These are phyloP conservation scores for Anguilla obscura DNA, from an alignment of 2,797 vertebrate genomes.

Conservation along the genomic window DNA sequence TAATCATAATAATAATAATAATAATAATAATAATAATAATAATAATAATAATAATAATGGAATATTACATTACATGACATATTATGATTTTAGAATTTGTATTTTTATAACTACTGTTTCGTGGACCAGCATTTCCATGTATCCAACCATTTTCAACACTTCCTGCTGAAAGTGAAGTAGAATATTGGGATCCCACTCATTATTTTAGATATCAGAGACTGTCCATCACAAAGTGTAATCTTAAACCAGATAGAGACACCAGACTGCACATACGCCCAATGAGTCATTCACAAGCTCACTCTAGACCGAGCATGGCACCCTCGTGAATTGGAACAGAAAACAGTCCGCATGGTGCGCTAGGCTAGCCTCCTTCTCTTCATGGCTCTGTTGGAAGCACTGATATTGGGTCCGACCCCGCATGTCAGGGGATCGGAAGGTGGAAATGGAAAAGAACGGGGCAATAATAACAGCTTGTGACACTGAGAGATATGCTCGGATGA, in stretches of 20 bases:
- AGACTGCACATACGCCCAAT: not conserved
- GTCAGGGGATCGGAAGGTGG: constrained; percentile 4
- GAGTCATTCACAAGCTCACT: not conserved
- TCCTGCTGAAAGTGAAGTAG: not conserved
- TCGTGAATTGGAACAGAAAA: constrained; percentile 10
- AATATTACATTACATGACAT: too few species aligned
- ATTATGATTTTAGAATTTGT: not conserved
- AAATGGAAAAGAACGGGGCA: constrained; percentile 18
- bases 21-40: too few species aligned
- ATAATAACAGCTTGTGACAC: constrained; percentile 20
- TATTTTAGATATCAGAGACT: not conserved
- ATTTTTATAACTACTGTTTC: not conserved
- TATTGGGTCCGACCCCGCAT: constrained; percentile 14
- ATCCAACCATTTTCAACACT: not conserved
- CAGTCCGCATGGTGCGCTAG: not conserved
- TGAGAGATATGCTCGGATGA: constrained; percentile 16
- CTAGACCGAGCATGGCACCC: not conserved
- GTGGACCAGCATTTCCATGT: not conserved
- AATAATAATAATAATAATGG: too few species aligned
- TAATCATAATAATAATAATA: too few species aligned
- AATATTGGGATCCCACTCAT: not conserved
- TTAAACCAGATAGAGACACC: not conserved
- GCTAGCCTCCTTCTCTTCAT: not conserved
- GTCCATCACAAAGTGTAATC: not conserved
- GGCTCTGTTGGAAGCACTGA: not conserved